Base-by-base conservation (phyloP, 23 tunicate genomes). In the Diplosoma virens region DNA sequence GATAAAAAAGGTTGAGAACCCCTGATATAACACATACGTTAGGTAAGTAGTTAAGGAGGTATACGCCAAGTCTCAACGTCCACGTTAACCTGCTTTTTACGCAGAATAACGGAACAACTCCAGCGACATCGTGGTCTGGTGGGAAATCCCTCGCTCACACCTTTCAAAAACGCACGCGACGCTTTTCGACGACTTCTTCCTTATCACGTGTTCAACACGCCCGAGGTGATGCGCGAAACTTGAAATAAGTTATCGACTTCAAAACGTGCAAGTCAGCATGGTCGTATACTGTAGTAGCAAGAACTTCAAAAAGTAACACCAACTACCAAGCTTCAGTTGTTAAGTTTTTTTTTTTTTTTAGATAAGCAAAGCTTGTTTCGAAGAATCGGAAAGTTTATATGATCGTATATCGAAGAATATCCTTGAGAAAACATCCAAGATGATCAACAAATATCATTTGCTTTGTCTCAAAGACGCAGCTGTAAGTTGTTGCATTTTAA, bases 31-130 rank as follows among this genome's bases (percentile, higher is more conserved):
- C n/a, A n/a, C n/a, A n/a, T n/a, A n/a, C n/a, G n/a, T n/a, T n/a
- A n/a, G n/a, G n/a, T n/a, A n/a, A n/a, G n/a, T n/a, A n/a, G n/a
- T n/a, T n/a, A n/a, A n/a, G n/a, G n/a, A n/a, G n/a, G n/a, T n/a
- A n/a, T n/a, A n/a, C n/a, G n/a, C n/a, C n/a, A n/a, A n/a, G 73
- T 33, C 24, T 33, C 59, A 35, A 70, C 66, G 35, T 70, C 75
- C 14, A 79, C 75, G 5, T 65, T 81, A 30, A 52, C 53, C 1
- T 69, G 69, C 53, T 56, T 16, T 56, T 16, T 20, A 14, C 20
- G 7, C 60, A 90, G 97, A 36, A 76, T 90, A 23, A 28, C 76
- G 46, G 86, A 90, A 59, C 82, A 90, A 56, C 75, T 90, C 45
- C 60, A 79, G 29, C 54, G 76, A 32, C 97, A 90, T 63, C 76